Evolutionary conservation across 2,113 vertebrate species (phyloP), one percentile per base, ranked within the genome.

Genomic region (Synchiropus splendidus): DNA sequence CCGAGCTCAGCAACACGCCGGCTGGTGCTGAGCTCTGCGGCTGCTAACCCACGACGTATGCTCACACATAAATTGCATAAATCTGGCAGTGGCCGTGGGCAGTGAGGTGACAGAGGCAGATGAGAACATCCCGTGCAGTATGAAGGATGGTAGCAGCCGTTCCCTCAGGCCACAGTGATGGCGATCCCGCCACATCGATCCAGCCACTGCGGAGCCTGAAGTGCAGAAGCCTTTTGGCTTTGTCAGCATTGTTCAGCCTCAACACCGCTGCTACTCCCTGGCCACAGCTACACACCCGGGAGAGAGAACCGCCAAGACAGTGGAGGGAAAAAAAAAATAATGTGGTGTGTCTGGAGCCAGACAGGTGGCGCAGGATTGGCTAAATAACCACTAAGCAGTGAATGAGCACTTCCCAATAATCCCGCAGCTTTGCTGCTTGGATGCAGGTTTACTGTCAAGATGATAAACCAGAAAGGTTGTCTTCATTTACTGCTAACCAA

Each of bases 241-340:
- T 54, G 74, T 83, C 80, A 81, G 78, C 78, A 74, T 53, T 63
- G 64, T 67, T 78, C 56, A 54, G 61, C 65, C 75, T 63, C 66
- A 58, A 16, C 32, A 27, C 34, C 60, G 64, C 70, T 69, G 42
- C 67, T 64, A 65, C 51, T 62, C 60, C 12, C 31, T 63, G 66
- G 66, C 31, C 49, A 57, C 48, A 44, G 16, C 16, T 15, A 36
- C 6, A 40, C 39, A 46, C 49, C 45, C 1, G 56, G 69, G 16
- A 41, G 16, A 27, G 32, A 21, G 51, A 52, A 61, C n/a, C n/a
- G n/a, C n/a, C n/a, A n/a, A n/a, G n/a, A n/a, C n/a, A n/a, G n/a
- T n/a, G n/a, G n/a, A n/a, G n/a, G n/a, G n/a, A n/a, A n/a, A n/a
- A n/a, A n/a, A n/a, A n/a, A n/a, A n/a, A n/a, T n/a, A n/a, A n/a